These are phyloP conservation scores for Sula dactylatra DNA, from an alignment of 2,113 vertebrate species.

Conservation along the genomic window DNA sequence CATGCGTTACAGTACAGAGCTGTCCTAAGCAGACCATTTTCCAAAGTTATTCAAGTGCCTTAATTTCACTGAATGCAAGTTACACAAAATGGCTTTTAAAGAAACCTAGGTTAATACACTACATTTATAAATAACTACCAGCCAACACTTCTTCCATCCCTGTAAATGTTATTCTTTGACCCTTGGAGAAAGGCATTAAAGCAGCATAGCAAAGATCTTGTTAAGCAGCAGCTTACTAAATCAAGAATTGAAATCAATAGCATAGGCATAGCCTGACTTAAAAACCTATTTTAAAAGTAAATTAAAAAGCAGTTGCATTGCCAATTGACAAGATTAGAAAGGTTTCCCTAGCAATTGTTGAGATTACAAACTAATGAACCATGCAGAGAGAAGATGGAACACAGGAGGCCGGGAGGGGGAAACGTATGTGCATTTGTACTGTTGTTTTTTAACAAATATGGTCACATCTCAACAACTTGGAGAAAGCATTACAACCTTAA, in stretches of 20 bases:
- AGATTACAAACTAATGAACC: background rate
- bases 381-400: background rate
- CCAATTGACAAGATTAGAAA: background rate
- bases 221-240: background rate
- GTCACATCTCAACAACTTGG: background rate
- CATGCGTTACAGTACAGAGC: accelerated
- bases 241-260: background rate
- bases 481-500: background rate
- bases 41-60: background rate
- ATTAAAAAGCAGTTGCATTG: background rate
- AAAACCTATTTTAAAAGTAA: background rate
- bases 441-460: background rate
- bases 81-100: background rate
- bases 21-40: background rate
- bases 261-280: background rate
- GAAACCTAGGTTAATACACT: background rate
- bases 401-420: accelerated
- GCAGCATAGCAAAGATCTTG: background rate
- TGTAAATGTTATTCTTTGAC: background rate
- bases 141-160: background rate
- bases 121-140: background rate
- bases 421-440: accelerated
- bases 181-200: background rate
- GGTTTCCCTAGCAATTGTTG: background rate
- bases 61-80: background rate